Percentiles rank a stretch among this genome's conserved stretches.
phyloP scores from a whole-genome alignment of 2,888 invertebrate genomes.

The Merodon equestris region DNA sequence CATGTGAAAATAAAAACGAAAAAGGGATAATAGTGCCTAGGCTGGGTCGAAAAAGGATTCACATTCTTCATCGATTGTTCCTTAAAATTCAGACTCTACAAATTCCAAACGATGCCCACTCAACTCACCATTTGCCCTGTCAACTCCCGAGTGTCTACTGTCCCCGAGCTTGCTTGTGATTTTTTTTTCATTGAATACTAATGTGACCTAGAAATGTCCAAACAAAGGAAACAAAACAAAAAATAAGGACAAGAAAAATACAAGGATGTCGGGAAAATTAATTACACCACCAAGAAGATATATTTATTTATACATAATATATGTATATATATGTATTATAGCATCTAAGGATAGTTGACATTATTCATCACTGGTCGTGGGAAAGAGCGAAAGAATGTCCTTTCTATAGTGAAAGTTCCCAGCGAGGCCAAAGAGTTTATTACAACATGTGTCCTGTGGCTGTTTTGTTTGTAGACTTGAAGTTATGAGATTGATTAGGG shows the following conservation, averaged over 20 bases:
- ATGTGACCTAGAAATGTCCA: too few species aligned
- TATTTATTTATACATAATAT: conserved; percentile 1
- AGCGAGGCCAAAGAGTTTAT: conserved; percentile 13
- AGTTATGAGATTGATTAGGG: conserved; percentile 53
- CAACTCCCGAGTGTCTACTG: too few species aligned
- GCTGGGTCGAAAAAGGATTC: too few species aligned
- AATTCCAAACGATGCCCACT: too few species aligned
- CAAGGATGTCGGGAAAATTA: conserved; percentile 43
- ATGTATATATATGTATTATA: neutral
- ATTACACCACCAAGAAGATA: conserved; percentile 36
- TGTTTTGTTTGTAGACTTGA: conserved; percentile 42
- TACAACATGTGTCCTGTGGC: conserved; percentile 44
- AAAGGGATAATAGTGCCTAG: too few species aligned
- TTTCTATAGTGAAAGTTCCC: conserved; percentile 4
- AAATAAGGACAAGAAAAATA: conserved; percentile 4
- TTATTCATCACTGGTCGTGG: conserved; percentile 50
- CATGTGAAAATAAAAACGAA: too few species aligned
- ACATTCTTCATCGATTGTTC: too few species aligned
- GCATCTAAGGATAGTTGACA: conserved; percentile 39
- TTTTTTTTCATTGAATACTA: too few species aligned
- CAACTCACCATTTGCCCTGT: too few species aligned
- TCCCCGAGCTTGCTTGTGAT: too few species aligned
- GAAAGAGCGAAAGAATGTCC: conserved; percentile 40
- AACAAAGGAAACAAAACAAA: neutral
- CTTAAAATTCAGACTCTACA: too few species aligned